A percentile compares a stretch with the other conserved stretches of the same genome.
phyloP scores from a whole-genome alignment of 2,113 vertebrate species.

The Bujurquina vittata region DNA sequence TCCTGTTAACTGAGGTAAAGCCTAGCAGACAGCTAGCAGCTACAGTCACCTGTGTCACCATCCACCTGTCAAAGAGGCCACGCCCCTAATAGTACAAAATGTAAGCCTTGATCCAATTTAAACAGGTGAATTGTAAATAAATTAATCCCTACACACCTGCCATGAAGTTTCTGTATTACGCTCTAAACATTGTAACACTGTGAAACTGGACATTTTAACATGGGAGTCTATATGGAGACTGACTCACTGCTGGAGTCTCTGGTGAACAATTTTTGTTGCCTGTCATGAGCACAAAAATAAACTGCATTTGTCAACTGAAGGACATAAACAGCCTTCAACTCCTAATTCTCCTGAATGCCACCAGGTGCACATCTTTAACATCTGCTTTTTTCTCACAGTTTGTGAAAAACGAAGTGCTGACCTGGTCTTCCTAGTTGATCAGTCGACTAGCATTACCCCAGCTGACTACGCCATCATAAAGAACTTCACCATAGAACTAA shows the following conservation, averaged over 20 bases:
- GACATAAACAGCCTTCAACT: neutral
- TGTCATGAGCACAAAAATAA: neutral
- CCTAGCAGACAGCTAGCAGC: too few species aligned
- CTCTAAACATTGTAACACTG: too few species aligned
- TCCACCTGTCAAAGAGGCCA: neutral
- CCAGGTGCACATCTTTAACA: neutral
- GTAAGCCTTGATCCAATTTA: too few species aligned
- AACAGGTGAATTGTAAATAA: too few species aligned
- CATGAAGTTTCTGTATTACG: too few species aligned
- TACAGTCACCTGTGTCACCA: too few species aligned
- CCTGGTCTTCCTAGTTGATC: conserved; percentile 82
- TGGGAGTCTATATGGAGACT: too few species aligned
- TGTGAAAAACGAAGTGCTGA: conserved; percentile 78
- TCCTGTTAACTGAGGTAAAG: neutral
- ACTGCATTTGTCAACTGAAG: neutral
- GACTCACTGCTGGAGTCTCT: too few species aligned
- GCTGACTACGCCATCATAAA: conserved; percentile 74
- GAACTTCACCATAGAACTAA: conserved; percentile 71
- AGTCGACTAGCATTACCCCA: conserved; percentile 74
- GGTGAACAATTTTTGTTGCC: neutral
- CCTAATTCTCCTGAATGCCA: neutral
- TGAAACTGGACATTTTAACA: too few species aligned
- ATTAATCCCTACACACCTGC: too few species aligned
- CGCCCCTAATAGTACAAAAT: neutral
- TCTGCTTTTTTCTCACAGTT: conserved; percentile 55